These are phyloP conservation scores for Parnassius mnemosyne DNA, from an alignment of 2,888 invertebrate species.

Conservation along the genomic window DNA sequence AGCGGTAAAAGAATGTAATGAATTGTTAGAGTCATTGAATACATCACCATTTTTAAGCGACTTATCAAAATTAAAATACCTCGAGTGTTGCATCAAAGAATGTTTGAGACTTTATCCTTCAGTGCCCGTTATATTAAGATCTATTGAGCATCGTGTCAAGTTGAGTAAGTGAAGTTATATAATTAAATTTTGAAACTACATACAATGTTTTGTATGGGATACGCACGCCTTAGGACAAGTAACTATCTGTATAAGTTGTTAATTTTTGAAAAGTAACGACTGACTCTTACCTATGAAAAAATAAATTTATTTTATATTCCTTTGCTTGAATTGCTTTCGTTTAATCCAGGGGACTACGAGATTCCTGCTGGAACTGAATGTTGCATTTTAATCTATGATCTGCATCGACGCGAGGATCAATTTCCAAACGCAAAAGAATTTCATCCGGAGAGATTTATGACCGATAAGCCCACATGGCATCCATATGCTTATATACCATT, in stretches of 20 bases:
- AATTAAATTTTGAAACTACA: too few species aligned
- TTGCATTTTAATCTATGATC: constrained; percentile 35
- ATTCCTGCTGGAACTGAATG: constrained; percentile 29
- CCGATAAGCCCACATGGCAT: constrained; percentile 55
- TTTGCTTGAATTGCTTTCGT: too few species aligned
- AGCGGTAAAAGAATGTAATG: constrained; percentile 18
- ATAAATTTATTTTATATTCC: too few species aligned
- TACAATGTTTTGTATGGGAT: too few species aligned
- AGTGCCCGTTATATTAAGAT: constrained; percentile 23
- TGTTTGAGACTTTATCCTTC: constrained; percentile 77
- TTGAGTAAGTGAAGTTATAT: constrained; percentile 23
- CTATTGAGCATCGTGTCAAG: constrained; percentile 20
- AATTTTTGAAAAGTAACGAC: too few species aligned
- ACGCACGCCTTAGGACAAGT: too few species aligned
- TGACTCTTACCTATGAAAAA: too few species aligned
- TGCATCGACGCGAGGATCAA: constrained; percentile 63
- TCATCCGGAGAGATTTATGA: constrained; percentile 72
- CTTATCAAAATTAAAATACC: constrained; percentile 81
- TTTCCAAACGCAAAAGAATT: constrained; percentile 72
- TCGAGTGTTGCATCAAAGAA: constrained; percentile 86
- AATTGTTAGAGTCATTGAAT: constrained; percentile 1
- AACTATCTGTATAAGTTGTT: too few species aligned
- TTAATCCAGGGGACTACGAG: constrained; percentile 25
- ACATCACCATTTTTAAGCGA: constrained; percentile 58
- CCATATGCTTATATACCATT: constrained; percentile 72